phyloP scores from a whole-genome alignment of 1,140 invertebrate genomes.

The Amphibalanus amphitrite region DNA sequence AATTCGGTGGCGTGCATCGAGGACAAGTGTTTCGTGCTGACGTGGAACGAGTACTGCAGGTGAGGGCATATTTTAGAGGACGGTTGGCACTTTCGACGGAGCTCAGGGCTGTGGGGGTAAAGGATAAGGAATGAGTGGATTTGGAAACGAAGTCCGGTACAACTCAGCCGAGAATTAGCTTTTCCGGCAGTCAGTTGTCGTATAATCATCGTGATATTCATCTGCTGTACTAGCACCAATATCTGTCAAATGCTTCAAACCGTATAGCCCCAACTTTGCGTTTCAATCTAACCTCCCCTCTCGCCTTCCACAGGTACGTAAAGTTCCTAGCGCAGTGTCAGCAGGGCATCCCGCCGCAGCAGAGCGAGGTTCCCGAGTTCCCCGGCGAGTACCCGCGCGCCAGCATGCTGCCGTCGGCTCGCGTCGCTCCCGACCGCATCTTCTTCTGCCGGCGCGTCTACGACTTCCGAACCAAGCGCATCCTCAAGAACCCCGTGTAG shows the following conservation, averaged over 20 bases:
- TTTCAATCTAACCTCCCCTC: too few species aligned
- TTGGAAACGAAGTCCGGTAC: too few species aligned
- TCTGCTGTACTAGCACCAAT: too few species aligned
- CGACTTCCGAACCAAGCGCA: slow-evolving; percentile 61
- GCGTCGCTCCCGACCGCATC: slow-evolving; percentile 65
- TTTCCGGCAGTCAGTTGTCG: too few species aligned
- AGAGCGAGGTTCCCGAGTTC: slow-evolving; percentile 36
- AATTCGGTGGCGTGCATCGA: slow-evolving; percentile 95
- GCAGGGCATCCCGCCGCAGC: slow-evolving; percentile 36
- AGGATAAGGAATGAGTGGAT: too few species aligned
- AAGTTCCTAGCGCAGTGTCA: slow-evolving; percentile 41
- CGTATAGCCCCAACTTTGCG: too few species aligned
- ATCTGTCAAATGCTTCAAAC: too few species aligned
- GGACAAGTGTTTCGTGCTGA: slow-evolving; percentile 93
- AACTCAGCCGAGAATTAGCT: too few species aligned
- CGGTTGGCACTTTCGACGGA: too few species aligned
- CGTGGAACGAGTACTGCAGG: slow-evolving; percentile 93
- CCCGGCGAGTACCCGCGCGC: slow-evolving; percentile 33
- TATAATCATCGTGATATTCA: too few species aligned
- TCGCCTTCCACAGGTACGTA: slow-evolving; percentile 34
- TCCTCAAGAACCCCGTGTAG: slow-evolving; percentile 31
- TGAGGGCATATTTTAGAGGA: too few species aligned
- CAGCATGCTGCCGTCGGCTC: slow-evolving; percentile 45
- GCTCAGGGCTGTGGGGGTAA: too few species aligned
- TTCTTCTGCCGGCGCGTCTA: slow-evolving; percentile 88